phyloP scores from a whole-genome alignment of 2,113 vertebrate species.

The Mus musculus region GRCm39 chr11:24498001-24498500 shows the following conservation, averaged over 20 bases:
- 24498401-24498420: background rate
- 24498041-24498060: constrained; percentile 14
- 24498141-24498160: background rate
- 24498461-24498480: background rate
- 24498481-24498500: background rate
- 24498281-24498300: background rate
- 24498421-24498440: background rate
- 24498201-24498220: background rate
- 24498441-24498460: background rate
- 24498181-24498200: background rate
- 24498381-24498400: background rate
- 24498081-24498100: background rate
- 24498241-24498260: background rate
- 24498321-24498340: background rate
- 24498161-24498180: background rate
- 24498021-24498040: background rate
- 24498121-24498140: background rate
- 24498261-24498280: background rate
- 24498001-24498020: background rate
- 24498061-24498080: background rate
- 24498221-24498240: background rate
- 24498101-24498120: background rate
- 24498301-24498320: background rate
- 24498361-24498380: background rate
- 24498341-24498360: background rate